Evolutionary conservation across 2,888 invertebrate species (phyloP), one percentile per base, ranked within the genome.

Genomic region (Amphipoea oculea): DNA sequence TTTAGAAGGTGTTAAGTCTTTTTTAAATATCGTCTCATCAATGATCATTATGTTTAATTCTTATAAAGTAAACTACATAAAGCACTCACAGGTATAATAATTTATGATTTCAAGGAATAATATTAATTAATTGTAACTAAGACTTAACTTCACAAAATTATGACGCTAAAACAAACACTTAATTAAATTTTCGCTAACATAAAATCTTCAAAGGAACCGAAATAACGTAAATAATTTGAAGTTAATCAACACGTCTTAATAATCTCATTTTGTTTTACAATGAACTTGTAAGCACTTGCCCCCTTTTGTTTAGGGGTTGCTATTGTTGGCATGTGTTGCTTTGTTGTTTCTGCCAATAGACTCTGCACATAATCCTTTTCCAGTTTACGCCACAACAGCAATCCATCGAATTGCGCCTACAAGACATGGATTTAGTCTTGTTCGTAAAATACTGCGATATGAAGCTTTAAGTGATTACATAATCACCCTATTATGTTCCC

Each of bases 181-280:
- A 48, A 74, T 74, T 80, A 74, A 57, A 60, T 29, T 70, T 17
- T 74, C 23, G 23, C 20, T 51, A 20, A n/a, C 12, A 42, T n/a
- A 54, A 70, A 70, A 20, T 20, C 42, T 51, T 78, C 20, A 36
- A 63, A 45, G 62, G 63, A 45, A 63, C 69, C 7, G n/a, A 78
- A 78, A 45, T 54, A 45, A 54, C 29, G 29, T 42, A 14, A 1
- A 4, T 60, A 3, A 67, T 68, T 45, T 69, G 42, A 70, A 23
- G 36, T 63, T 11, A 0, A 48, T 23, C 14, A 60, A 65, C 67
- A n/a, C 14, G 17, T 48, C 14, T 75, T n/a, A 20, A 76, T 17
- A 54, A 11, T 51, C 2, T 12, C 4, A 54, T 17, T 54, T 65
- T 66, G n/a, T n/a, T 65, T 75, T 23, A 17, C 60, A 62, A 78